A percentile compares a stretch with the other conserved stretches of the same genome.
phyloP scores from a whole-genome alignment of 35 echinoderm and acorn worm species.

The Hemicentrotus pulcherrimus region DNA sequence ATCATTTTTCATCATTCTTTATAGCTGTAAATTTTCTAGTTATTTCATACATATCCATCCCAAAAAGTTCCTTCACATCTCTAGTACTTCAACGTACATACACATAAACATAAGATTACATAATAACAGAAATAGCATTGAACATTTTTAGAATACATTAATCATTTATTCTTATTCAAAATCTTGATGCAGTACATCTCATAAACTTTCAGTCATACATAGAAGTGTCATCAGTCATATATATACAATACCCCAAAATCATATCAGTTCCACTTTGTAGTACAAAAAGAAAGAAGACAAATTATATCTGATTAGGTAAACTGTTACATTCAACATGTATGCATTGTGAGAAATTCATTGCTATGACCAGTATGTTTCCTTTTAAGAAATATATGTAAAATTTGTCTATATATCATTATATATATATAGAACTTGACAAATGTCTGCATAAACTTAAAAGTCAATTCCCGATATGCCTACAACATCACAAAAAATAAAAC shows the following conservation, averaged over 20 bases:
- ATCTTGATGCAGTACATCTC: background rate
- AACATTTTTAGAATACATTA: background rate
- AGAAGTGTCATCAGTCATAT: background rate
- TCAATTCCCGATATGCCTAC: background rate
- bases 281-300: background rate
- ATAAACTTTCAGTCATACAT: background rate
- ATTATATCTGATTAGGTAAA: background rate
- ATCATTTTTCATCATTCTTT: background rate
- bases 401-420: background rate
- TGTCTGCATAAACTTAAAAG: background rate
- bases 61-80: background rate
- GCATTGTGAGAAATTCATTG: background rate
- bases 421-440: background rate
- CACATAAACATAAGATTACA: background rate
- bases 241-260: conserved; percentile 11
- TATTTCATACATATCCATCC: background rate
- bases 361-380: background rate
- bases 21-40: background rate
- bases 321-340: background rate
- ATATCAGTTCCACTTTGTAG: background rate
- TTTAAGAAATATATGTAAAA: background rate
- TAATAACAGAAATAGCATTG: background rate
- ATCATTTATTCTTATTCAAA: background rate
- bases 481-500: background rate
- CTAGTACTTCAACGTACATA: background rate